A percentile compares a stretch with the other conserved stretches of the same genome.
These are phyloP conservation scores for Cyaniris semiargus DNA, from an alignment of 2,888 invertebrate species.

Conservation along the genomic window DNA sequence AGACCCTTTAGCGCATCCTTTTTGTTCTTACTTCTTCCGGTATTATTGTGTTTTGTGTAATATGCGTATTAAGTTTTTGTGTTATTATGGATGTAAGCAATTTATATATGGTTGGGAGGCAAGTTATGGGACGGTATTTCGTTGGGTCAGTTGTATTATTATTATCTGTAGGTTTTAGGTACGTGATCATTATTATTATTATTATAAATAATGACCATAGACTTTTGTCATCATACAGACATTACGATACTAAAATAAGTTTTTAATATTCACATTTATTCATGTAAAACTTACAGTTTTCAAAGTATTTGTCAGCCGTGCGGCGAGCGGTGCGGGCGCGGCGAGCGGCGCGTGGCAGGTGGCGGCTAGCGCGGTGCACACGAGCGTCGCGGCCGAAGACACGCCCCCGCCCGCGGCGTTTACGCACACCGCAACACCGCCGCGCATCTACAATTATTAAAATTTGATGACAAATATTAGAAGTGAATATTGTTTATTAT, in stretches of 20 bases:
- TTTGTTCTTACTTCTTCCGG: no score
- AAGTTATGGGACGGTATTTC: constrained; percentile 1
- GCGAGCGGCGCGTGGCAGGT: constrained; percentile 66
- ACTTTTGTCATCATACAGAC: no score
- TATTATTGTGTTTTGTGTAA: constrained; percentile 32
- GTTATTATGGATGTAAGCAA: constrained; percentile 12
- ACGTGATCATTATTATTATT: no score
- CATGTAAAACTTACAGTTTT: constrained; percentile 36
- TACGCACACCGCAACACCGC: constrained; percentile 84
- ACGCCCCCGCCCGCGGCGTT: constrained; percentile 91
- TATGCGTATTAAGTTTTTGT: constrained; percentile 8
- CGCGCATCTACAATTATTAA: constrained; percentile 50
- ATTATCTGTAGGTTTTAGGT: background rate
- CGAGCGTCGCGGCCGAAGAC: constrained; percentile 87
- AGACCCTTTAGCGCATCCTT: no score
- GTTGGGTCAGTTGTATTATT: background rate
- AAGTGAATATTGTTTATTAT: no score
- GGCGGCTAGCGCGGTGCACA: constrained; percentile 81
- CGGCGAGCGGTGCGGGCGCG: constrained; percentile 55
- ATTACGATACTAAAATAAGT: background rate
- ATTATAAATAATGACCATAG: no score
- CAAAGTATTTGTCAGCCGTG: constrained; percentile 35
- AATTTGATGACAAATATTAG: background rate
- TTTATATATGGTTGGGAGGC: constrained; percentile 12
- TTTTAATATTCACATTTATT: background rate